Percentiles rank a stretch among this genome's conserved stretches.
Conservation (phyloP, 2,888 invertebrate species). For the Therioaphis trifolii region DNA sequence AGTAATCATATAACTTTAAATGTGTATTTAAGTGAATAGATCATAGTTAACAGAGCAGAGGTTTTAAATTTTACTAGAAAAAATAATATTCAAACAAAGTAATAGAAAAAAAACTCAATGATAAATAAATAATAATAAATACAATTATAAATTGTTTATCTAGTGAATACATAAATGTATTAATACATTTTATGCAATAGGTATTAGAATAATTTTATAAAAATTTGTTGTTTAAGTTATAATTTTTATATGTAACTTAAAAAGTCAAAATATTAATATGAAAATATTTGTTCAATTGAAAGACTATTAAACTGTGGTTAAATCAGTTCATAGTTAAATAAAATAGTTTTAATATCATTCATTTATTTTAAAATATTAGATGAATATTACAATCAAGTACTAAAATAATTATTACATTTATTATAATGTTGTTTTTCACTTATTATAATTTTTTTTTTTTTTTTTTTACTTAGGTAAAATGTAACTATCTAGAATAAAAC, state of each 20-base stretch:
- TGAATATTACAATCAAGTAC: no score
- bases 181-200: neutral
- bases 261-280: neutral
- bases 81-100: neutral
- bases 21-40: neutral
- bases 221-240: neutral
- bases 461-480: no score
- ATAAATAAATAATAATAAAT: neutral
- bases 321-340: neutral
- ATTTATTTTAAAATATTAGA: no score
- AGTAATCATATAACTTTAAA: neutral
- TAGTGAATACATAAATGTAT: neutral
- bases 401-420: no score
- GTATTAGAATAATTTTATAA: neutral
- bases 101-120: neutral
- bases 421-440: no score
- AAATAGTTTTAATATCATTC: neutral
- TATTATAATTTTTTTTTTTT: no score
- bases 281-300: neutral
- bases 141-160: conserved; percentile 6
- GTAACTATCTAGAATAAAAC: no score
- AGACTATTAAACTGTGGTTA: neutral
- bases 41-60: neutral
- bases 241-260: conserved; percentile 8
- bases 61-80: no score